A percentile compares a stretch with the other conserved stretches of the same genome.
Evolutionary conservation across 2,888 invertebrate species (phyloP).

Genomic region (Drosophila stalkeri): DNA sequence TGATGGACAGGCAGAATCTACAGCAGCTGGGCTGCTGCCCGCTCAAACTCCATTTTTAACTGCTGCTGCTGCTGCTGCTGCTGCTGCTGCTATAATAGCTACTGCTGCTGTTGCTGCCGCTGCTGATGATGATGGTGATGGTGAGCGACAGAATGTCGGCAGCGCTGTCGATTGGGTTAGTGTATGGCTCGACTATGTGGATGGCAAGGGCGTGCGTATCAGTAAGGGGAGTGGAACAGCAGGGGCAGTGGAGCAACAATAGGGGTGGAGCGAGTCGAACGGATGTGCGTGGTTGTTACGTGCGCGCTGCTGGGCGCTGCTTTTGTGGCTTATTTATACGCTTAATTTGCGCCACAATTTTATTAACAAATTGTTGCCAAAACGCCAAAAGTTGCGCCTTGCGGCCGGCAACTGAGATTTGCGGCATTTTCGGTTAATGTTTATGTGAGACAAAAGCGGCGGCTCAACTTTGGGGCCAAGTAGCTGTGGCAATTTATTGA

Average conservation of each 20-base stretch:
- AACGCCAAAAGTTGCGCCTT: constrained; percentile 65
- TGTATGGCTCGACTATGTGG: constrained; percentile 4
- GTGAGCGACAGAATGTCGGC: constrained; percentile 38
- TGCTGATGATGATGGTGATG: constrained; percentile 19
- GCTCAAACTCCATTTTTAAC: not conserved
- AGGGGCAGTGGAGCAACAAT: not conserved
- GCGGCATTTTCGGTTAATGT: constrained; percentile 76
- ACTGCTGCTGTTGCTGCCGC: not conserved
- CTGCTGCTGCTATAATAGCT: constrained; percentile 7
- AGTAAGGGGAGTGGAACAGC: not conserved
- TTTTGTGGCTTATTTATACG: constrained; percentile 82
- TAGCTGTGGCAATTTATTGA: constrained; percentile 66
- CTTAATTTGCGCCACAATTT: constrained; percentile 84
- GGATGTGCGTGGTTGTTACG: constrained; percentile 52
- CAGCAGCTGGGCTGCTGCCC: not conserved
- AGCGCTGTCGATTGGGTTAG: constrained; percentile 46
- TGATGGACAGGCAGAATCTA: not conserved
- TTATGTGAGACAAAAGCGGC: constrained; percentile 71
- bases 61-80: not conserved
- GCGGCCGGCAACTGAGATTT: constrained; percentile 67
- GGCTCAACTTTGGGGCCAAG: constrained; percentile 18
- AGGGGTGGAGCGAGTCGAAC: constrained; percentile 20
- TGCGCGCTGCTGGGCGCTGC: constrained; percentile 38
- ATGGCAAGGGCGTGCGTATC: constrained; percentile 8
- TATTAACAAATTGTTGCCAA: constrained; percentile 83